phyloP scores from a whole-genome alignment of 1,140 invertebrate genomes.

The Bicyclus anynana region DNA sequence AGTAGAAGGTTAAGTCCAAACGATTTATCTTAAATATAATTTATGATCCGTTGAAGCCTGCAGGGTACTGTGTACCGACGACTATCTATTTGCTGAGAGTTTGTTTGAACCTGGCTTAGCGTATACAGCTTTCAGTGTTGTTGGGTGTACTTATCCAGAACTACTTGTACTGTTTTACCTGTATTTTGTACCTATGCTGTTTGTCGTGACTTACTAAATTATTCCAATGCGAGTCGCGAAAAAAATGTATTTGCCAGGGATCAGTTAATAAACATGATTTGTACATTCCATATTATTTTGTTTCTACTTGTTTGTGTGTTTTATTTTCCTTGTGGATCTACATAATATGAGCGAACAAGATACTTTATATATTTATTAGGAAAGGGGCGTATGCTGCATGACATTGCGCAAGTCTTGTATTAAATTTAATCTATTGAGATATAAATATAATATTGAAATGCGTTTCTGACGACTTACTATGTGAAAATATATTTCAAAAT shows the following conservation, averaged over 20 bases:
- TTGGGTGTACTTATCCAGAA: constrained; percentile 67
- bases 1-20: constrained; percentile 77
- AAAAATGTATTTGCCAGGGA: constrained; percentile 76
- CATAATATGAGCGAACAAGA: constrained; percentile 48
- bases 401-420: constrained; percentile 49
- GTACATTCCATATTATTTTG: constrained; percentile 83
- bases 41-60: constrained; percentile 64
- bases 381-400: constrained; percentile 53
- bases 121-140: constrained; percentile 73
- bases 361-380: constrained; percentile 38
- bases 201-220: constrained; percentile 45
- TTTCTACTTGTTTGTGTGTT: constrained; percentile 76
- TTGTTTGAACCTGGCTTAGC: constrained; percentile 64
- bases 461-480: constrained; percentile 66
- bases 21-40: constrained; percentile 69
- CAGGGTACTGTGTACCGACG: constrained; percentile 66
- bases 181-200: constrained; percentile 43
- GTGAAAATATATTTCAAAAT: constrained; percentile 68
- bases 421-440: constrained; percentile 29
- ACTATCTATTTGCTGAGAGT: constrained; percentile 50
- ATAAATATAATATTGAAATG: constrained; percentile 25
- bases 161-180: constrained; percentile 36
- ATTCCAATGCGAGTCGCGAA: constrained; percentile 65
- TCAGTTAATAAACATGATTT: constrained; percentile 80
- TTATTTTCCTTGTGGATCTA: constrained; percentile 70